Conservation (phyloP, 1,140 invertebrate species). For the Bilobella aurantiaca region DNA sequence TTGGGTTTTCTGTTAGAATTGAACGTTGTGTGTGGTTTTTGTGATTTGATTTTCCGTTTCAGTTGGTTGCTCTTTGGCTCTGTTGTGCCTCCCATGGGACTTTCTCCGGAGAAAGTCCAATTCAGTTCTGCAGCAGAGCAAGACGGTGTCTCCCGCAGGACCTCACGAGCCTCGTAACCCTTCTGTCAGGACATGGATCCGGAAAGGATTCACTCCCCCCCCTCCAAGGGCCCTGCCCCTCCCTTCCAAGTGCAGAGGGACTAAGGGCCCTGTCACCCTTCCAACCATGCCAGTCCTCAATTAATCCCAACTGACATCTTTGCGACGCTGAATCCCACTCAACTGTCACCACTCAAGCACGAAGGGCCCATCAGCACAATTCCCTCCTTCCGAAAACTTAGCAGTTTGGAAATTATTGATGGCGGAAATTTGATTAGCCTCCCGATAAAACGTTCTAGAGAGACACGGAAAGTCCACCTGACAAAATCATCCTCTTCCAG, state of each 20-base stretch:
- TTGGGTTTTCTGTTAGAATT: neutral
- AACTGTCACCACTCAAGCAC: neutral
- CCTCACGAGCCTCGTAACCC: neutral
- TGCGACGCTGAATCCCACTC: neutral
- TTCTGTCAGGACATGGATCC: neutral
- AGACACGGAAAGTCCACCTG: slow-evolving; percentile 4
- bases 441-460: neutral
- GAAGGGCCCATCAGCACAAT: neutral
- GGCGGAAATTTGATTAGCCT: slow-evolving; percentile 3
- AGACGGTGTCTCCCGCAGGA: neutral
- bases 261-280: neutral
- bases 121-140: neutral
- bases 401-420: neutral
- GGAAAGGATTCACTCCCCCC: neutral
- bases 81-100: neutral
- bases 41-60: neutral
- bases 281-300: neutral
- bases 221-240: neutral
- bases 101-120: neutral
- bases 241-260: neutral
- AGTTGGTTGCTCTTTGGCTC: neutral
- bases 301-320: neutral
- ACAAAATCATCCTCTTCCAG: neutral
- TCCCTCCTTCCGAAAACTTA: neutral
- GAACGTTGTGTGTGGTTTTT: neutral